phyloP scores from a whole-genome alignment of 2,888 invertebrate genomes.

The Hypomecis atomaria region DNA sequence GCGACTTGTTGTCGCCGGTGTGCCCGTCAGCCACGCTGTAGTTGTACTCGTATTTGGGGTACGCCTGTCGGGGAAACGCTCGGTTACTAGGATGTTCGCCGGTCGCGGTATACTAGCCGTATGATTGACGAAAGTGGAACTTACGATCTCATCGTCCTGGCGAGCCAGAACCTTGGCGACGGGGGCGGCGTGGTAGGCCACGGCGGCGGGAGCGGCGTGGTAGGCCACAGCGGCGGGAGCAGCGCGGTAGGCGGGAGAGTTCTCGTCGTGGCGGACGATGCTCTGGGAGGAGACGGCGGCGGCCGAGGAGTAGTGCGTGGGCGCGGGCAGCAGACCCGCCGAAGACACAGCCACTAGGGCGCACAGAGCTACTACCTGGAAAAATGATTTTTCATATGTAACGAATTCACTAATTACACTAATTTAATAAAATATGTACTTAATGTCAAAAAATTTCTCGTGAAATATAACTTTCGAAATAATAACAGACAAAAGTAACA shows the following conservation, averaged over 20 bases:
- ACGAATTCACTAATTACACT: not conserved
- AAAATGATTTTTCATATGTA: constrained; percentile 12
- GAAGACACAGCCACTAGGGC: constrained; percentile 63
- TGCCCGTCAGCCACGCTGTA: constrained; percentile 83
- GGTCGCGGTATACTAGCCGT: not conserved
- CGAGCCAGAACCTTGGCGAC: constrained; percentile 52
- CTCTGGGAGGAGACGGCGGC: constrained; percentile 69
- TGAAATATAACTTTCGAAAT: not conserved
- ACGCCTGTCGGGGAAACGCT: constrained; percentile 53
- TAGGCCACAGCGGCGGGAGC: constrained; percentile 46
- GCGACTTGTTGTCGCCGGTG: too few species aligned
- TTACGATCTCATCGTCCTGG: constrained; percentile 52
- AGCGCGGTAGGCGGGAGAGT: constrained; percentile 47
- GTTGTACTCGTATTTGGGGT: constrained; percentile 79
- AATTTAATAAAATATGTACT: not conserved
- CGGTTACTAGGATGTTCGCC: constrained; percentile 6
- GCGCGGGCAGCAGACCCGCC: constrained; percentile 64
- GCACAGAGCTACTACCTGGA: constrained; percentile 55
- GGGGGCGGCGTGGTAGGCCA: constrained; percentile 49
- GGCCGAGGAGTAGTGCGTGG: constrained; percentile 66
- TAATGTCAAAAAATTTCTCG: too few species aligned
- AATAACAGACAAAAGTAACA: constrained; percentile 42
- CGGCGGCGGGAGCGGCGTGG: constrained; percentile 46
- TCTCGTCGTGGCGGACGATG: constrained; percentile 67
- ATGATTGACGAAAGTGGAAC: constrained; percentile 20